Evolutionary conservation across 2,888 invertebrate species (phyloP).

Genomic region (Amphipoea lucens): DNA sequence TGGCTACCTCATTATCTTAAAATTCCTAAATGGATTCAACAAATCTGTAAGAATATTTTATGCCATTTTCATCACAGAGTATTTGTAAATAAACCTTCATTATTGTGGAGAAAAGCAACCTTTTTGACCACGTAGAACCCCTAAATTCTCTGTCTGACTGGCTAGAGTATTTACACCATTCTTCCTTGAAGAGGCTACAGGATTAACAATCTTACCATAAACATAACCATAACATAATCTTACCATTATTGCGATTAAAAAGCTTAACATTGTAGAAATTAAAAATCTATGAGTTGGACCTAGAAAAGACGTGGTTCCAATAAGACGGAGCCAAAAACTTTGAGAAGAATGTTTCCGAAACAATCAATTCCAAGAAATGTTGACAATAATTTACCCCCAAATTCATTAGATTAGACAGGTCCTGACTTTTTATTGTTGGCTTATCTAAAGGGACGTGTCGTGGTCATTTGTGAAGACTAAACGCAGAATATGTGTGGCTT

Average conservation of each 20-base stretch:
- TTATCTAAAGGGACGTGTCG: neutral
- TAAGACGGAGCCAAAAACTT: neutral
- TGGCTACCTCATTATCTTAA: neutral
- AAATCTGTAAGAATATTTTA: neutral
- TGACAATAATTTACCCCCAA: neutral
- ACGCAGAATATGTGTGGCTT: neutral
- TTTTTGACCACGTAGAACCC: too few relatives aligned
- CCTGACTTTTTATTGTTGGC: neutral
- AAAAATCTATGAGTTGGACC: too few relatives aligned
- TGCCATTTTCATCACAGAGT: too few relatives aligned
- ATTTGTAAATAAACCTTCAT: neutral
- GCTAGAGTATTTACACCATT: neutral
- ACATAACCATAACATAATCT: too few relatives aligned
- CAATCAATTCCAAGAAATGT: neutral
- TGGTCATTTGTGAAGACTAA: neutral
- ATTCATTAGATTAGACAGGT: neutral
- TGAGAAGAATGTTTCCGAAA: neutral
- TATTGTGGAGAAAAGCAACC: neutral
- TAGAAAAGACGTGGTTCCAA: neutral
- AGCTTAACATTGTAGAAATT: too few relatives aligned
- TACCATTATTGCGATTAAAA: too few relatives aligned
- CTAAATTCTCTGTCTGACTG: neutral
- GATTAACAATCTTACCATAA: too few relatives aligned
- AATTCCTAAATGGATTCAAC: neutral
- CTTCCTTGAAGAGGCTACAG: neutral